phyloP scores from a whole-genome alignment of 2,888 invertebrate species.

The Philereme vetulata region DNA sequence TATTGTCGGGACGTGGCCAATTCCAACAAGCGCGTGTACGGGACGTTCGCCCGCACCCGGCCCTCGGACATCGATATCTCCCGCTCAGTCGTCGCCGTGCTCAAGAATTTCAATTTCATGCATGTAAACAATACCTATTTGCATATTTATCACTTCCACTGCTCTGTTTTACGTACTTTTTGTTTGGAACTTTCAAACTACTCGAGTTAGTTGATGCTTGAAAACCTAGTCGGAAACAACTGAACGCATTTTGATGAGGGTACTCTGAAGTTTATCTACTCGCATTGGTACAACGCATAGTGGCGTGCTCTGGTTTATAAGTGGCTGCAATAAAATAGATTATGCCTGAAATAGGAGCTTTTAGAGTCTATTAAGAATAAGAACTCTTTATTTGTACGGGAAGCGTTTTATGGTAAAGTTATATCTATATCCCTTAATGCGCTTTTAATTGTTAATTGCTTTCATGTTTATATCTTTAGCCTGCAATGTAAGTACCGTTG shows the following conservation, averaged over 20 bases:
- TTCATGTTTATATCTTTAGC: no score
- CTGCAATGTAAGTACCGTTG: no score
- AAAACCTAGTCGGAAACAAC: slow-evolving; percentile 21
- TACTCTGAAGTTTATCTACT: slow-evolving; percentile 9
- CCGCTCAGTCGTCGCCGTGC: slow-evolving; percentile 93
- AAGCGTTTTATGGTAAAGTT: no score
- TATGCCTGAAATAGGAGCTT: background rate
- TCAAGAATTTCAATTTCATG: slow-evolving; percentile 94
- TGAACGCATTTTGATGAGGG: slow-evolving; percentile 22
- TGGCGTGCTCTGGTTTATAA: background rate
- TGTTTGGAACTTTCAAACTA: slow-evolving; percentile 16
- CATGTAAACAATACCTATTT: slow-evolving; percentile 80
- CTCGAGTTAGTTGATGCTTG: slow-evolving; percentile 9
- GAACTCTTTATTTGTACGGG: background rate
- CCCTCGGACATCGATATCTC: slow-evolving; percentile 97
- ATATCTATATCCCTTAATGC: background rate
- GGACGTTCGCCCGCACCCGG: slow-evolving; percentile 95
- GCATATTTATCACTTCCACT: slow-evolving; percentile 18
- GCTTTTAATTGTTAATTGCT: slow-evolving; percentile 4
- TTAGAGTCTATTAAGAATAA: no score
- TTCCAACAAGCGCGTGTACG: slow-evolving; percentile 93
- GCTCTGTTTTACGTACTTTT: slow-evolving; percentile 11
- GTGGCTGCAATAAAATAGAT: background rate
- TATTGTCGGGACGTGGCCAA: slow-evolving; percentile 95
- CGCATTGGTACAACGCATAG: background rate